Conservation (phyloP, 2,113 vertebrate species). For the Leucopternis melanops region DNA sequence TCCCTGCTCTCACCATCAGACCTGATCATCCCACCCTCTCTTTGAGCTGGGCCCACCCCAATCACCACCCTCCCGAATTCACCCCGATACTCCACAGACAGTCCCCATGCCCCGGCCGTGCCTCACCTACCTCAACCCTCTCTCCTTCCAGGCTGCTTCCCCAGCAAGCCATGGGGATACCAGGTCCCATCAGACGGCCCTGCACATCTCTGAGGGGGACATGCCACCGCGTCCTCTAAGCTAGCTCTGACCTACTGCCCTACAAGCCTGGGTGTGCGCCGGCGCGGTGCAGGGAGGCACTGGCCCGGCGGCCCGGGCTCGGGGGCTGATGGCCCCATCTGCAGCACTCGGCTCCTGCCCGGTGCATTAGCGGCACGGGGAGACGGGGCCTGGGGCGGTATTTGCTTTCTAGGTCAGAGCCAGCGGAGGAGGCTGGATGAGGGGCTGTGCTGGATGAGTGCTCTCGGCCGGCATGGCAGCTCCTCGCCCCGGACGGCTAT, state of each 20-base stretch:
- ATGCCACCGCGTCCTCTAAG: not conserved
- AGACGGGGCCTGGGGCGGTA: not conserved
- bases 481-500: not conserved
- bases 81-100: fast-evolving
- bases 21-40: not conserved
- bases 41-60: not conserved
- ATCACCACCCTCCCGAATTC: not conserved
- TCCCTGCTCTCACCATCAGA: not conserved
- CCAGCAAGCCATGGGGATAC: fast-evolving
- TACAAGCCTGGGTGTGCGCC: not conserved
- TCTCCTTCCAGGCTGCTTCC: not conserved
- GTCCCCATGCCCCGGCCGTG: fast-evolving
- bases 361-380: constrained; percentile 24
- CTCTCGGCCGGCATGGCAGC: not conserved
- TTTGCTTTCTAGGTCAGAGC: constrained; percentile 49
- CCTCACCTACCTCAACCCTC: not conserved
- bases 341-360: not conserved
- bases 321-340: constrained; percentile 22
- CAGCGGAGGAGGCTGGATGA: not conserved
- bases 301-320: not conserved
- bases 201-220: fast-evolving
- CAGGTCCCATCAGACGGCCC: not conserved
- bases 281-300: not conserved
- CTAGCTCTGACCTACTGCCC: constrained; percentile 27
- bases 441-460: not conserved